Percentiles rank a stretch among this genome's conserved stretches.
Evolutionary conservation across 2,888 invertebrate genomes (phyloP).

Genomic region (Synanthedon andrenaeformis): DNA sequence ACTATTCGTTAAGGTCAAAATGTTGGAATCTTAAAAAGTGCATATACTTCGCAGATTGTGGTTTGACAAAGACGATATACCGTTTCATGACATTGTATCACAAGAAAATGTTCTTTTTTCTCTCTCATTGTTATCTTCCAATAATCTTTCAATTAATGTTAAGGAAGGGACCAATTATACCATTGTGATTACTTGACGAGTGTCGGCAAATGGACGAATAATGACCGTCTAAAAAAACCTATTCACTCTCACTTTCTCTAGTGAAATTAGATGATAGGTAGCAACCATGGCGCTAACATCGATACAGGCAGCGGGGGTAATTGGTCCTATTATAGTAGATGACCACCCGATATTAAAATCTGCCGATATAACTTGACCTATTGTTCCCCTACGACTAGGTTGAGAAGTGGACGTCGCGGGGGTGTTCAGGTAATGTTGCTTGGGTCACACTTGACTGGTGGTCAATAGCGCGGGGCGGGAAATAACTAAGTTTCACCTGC

Average conservation of each 20-base stretch:
- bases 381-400: background rate
- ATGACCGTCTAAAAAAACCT: background rate
- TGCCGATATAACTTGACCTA: constrained; percentile 8
- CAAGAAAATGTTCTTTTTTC: too few relatives aligned
- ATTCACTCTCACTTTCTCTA: constrained; percentile 13
- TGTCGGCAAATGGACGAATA: background rate
- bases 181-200: too few relatives aligned
- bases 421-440: background rate
- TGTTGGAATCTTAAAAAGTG: too few relatives aligned
- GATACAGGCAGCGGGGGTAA: constrained; percentile 7
- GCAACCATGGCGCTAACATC: constrained; percentile 9
- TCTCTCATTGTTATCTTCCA: too few relatives aligned
- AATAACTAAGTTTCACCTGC: constrained; percentile 39
- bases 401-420: background rate
- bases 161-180: too few relatives aligned
- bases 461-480: constrained; percentile 16
- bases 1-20: too few relatives aligned
- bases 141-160: too few relatives aligned
- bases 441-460: constrained; percentile 9
- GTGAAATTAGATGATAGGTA: constrained; percentile 6
- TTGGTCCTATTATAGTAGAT: constrained; percentile 15
- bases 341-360: constrained; percentile 12
- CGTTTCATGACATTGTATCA: too few relatives aligned
- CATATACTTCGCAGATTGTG: too few relatives aligned
- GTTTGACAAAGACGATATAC: too few relatives aligned